These are phyloP conservation scores for Lagodon rhomboides DNA, from an alignment of 2,797 vertebrate genomes.

Conservation along the genomic window DNA sequence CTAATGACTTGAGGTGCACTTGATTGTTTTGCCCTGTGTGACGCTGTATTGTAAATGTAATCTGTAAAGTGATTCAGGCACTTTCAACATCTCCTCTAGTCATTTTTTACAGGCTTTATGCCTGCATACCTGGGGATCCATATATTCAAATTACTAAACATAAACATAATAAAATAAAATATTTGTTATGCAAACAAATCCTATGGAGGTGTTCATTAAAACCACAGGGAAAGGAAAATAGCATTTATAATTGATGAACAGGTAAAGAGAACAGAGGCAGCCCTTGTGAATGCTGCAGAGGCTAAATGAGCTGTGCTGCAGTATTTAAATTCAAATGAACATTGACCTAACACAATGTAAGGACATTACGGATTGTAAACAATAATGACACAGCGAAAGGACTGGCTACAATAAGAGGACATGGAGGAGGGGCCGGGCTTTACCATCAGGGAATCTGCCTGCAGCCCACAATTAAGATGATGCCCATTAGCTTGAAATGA, in stretches of 20 bases:
- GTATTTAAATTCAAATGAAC: background rate
- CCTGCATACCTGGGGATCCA: conserved; percentile 29
- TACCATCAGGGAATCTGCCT: background rate
- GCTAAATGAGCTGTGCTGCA: background rate
- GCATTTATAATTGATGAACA: background rate
- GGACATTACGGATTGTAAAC: background rate
- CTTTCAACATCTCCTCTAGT: background rate
- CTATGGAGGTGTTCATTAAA: conserved; percentile 22
- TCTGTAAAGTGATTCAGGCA: conserved; percentile 27
- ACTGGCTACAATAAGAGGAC: no score
- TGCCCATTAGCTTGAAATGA: no score
- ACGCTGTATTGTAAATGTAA: conserved; percentile 34
- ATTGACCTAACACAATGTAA: background rate
- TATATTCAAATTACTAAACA: conserved; percentile 28
- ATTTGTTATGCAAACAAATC: conserved; percentile 15
- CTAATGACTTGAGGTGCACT: conserved; percentile 55
- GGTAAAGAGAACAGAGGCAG: background rate
- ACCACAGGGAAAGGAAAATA: conserved; percentile 16
- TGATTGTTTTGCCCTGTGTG: conserved; percentile 51
- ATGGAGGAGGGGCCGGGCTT: background rate
- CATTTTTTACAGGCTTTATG: conserved; percentile 27
- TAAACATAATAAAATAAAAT: conserved; percentile 33
- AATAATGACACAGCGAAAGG: background rate
- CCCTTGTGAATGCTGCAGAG: background rate
- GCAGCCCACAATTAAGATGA: no score